These are phyloP conservation scores for Oophaga pumilio DNA, from an alignment of 2,113 vertebrate species.

Conservation along the genomic window DNA sequence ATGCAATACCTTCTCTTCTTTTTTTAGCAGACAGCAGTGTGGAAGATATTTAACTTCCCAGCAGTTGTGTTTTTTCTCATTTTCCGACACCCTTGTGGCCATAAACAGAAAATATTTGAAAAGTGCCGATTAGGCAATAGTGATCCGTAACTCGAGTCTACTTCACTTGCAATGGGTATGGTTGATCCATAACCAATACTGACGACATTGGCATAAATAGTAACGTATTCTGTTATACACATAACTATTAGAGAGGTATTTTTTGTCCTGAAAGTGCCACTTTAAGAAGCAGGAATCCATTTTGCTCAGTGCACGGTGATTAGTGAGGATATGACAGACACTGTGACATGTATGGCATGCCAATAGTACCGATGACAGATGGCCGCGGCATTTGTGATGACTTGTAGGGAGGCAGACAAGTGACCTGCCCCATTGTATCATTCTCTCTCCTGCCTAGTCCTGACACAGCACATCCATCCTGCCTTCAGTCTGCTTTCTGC, in stretches of 20 bases:
- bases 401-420: slow-evolving; percentile 20
- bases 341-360: slow-evolving; percentile 7
- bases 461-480: slow-evolving; percentile 41
- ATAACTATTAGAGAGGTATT: not conserved
- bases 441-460: not conserved
- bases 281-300: not conserved
- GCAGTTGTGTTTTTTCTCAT: too few species aligned
- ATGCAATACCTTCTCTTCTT: too few species aligned
- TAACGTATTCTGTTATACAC: not conserved
- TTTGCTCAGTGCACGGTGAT: not conserved
- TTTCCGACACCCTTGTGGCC: too few species aligned
- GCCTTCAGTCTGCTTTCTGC: not conserved
- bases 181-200: not conserved
- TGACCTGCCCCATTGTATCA: slow-evolving; percentile 22
- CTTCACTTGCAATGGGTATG: not conserved
- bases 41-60: too few species aligned
- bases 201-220: not conserved
- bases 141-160: not conserved
- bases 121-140: not conserved
- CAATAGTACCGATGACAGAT: slow-evolving; percentile 26
- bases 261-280: not conserved
- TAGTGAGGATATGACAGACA: slow-evolving; percentile 18
- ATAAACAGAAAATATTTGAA: not conserved
- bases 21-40: too few species aligned
- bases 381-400: slow-evolving; percentile 27